Evolutionary conservation across 2,113 vertebrate species (phyloP).

Genomic region (Muntiacus reevesi): DNA sequence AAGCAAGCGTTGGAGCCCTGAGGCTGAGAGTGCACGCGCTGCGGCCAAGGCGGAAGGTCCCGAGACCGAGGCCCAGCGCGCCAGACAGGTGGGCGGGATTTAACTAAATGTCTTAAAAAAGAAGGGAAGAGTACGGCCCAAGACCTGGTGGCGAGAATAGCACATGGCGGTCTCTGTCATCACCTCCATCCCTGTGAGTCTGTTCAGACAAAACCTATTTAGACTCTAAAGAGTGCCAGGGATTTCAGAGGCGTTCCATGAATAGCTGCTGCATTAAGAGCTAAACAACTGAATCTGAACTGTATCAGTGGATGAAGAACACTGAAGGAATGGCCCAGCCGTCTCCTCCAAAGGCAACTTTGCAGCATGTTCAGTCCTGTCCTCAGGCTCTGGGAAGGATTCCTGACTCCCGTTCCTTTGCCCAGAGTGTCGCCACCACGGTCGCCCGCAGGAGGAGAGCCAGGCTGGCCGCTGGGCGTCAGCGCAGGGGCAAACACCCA

Average conservation of each 20-base stretch:
- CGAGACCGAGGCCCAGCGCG: not conserved
- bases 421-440: not conserved
- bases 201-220: not conserved
- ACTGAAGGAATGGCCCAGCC: not conserved
- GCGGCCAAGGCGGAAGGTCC: too few relatives aligned
- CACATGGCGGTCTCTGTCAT: accelerated
- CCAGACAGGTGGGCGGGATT: too few relatives aligned
- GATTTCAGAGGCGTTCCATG: not conserved
- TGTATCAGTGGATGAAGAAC: accelerated
- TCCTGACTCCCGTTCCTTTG: not conserved
- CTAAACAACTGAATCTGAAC: accelerated
- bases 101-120: too few relatives aligned
- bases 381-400: not conserved
- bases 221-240: not conserved
- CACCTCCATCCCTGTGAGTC: too few relatives aligned
- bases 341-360: accelerated
- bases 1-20: too few relatives aligned
- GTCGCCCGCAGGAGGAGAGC: not conserved
- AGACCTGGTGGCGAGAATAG: not conserved
- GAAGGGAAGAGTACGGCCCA: not conserved
- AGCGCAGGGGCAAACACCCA: too few relatives aligned
- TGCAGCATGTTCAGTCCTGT: not conserved
- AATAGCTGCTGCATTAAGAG: not conserved
- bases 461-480: not conserved
- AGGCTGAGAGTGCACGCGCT: too few relatives aligned